Base-by-base conservation (phyloP, 2,797 vertebrate species). In the Chromis chromis region DNA sequence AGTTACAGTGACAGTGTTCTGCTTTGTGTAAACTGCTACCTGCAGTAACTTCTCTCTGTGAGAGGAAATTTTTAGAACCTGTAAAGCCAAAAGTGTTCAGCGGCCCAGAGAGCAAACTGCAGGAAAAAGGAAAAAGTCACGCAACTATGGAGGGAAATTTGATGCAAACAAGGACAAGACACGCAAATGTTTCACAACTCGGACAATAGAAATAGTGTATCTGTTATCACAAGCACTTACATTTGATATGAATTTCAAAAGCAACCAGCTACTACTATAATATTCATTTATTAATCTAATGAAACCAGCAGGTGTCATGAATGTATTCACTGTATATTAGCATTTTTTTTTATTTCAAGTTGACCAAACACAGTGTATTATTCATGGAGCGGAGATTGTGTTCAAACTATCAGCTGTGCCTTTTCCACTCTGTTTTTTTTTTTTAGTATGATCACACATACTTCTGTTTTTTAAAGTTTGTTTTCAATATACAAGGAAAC, bases 111-210 rank as follows among this genome's bases (percentile, higher is more conserved):
- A 48, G 44, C 13, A n/a, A 48, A n/a, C 46, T 78, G 56, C 16
- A 86, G 76, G 79, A 81, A 84, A 70, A 76, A 75, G 79, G 79
- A 78, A 87, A 78, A 42, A 57, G 55, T 49, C 0, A 14, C 10
- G 11, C 11, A 36, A 14, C 46, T 14, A 13, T 72, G 62, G 46
- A 63, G 27, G 28, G 5, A 78, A 70, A 70, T 83, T 72, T 66
- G 57, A 91, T 83, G 65, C 70, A 70, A 65, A 80, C 22, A 60
- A 80, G 75, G 59, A 60, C 44, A 27, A 70, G 56, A 65, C 12
- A 65, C 3, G 3, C 56, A 86, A 82, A 87, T 81, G 42, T 49
- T 42, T 65, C 31, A 14, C 61, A 17, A 4, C 31, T 52, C 50
- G 72, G n/a, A 81, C 63, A 78, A 75, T 73, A 72, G 33, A 72